Base-by-base conservation (phyloP, 2,888 invertebrate species). In the Macrophya annulata region DNA sequence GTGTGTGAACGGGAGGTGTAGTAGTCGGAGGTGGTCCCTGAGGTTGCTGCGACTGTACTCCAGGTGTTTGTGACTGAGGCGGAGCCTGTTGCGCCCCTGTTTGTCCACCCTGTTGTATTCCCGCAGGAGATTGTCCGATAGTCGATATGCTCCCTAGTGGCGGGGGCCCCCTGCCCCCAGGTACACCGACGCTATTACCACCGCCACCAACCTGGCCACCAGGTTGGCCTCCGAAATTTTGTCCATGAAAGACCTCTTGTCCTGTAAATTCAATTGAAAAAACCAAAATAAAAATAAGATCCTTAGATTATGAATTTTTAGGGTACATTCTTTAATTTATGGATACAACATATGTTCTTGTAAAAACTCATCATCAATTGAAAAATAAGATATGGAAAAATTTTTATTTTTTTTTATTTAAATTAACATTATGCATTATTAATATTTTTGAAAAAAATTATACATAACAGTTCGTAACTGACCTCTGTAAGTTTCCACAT, bases 151-250 rank as follows among this genome's bases (percentile, higher is more conserved):
- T 89, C 85, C 91, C 91, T 72, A 93, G 89, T 82, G 91, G 89
- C 84, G 91, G 91, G 86, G 92, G 92, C 86, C 92, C 92, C 90
- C 93, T 91, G 65, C 91, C 91, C 65, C 92, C 91, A 45, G 91
- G 91, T 87, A 93, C 92, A 88, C 92, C 92, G 90, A 93, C 90
- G 86, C 90, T 91, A 88, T 90, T 90, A 87, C 92, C 92, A 85
- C 92, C 92, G 86, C 92, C 93, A 76, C 92, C 93, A 90, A 93
- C 93, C 89, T 93, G 93, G 89, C 92, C 91, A 87, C 93, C 92
- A 90, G 91, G 91, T 89, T 93, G 93, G 90, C 91, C 91, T 87
- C 91, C 91, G 91, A 92, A 93, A 89, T 91, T 93, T 89, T 91
- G 92, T 89, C 92, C 92, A 91, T 93, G 93, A 91, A 92, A 93